Conservation (phyloP, 30 jellyfish, hydroid and myxozoan genomes). For the Cassiopea xamachana region DNA sequence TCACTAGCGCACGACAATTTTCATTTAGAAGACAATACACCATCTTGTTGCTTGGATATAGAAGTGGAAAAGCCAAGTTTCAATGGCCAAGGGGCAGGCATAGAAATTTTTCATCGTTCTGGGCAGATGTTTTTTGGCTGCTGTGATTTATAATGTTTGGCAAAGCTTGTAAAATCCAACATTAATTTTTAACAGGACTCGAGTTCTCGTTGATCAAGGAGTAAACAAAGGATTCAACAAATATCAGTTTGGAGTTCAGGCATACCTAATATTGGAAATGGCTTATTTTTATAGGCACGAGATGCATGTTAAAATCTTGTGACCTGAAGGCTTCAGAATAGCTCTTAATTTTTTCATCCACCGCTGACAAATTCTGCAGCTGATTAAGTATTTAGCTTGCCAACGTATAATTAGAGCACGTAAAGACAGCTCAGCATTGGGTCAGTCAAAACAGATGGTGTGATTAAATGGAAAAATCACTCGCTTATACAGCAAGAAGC, state of each 20-base stretch:
- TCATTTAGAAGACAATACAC: no score
- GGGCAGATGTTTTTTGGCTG: conserved; percentile 12
- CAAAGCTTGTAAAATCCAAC: not conserved
- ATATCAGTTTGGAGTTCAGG: not conserved
- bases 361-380: not conserved
- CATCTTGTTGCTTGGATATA: no score
- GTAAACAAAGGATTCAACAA: not conserved
- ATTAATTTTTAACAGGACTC: conserved; percentile 26
- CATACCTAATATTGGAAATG: not conserved
- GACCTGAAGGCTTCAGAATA: not conserved
- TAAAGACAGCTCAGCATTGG: conserved; percentile 18
- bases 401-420: not conserved
- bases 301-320: not conserved
- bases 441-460: conserved; percentile 54
- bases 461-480: conserved; percentile 20
- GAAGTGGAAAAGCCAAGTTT: no score
- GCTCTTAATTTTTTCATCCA: not conserved
- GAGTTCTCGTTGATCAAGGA: not conserved
- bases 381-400: not conserved
- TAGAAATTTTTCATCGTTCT: not conserved
- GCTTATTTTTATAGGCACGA: not conserved
- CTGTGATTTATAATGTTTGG: conserved; percentile 24
- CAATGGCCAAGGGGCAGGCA: no score
- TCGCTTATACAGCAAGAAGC: not conserved
- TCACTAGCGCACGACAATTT: no score